phyloP scores from a whole-genome alignment of 2,113 vertebrate species.

The Mola mola region DNA sequence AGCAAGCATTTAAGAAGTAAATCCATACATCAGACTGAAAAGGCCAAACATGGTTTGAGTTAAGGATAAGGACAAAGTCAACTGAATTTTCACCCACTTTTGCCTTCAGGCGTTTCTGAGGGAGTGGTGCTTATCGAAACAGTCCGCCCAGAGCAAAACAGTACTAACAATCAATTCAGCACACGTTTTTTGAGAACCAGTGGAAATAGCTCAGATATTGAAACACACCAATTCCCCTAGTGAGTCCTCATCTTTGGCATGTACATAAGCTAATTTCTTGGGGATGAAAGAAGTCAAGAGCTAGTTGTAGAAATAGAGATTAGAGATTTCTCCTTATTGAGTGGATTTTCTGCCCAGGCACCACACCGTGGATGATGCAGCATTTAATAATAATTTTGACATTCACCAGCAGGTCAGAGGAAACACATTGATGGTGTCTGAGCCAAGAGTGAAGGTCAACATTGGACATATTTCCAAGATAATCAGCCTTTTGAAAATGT shows the following conservation, averaged over 20 bases:
- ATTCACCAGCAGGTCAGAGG: constrained; percentile 40
- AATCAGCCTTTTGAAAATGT: constrained; percentile 31
- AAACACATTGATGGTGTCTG: constrained; percentile 13
- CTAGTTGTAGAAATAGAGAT: constrained; percentile 32
- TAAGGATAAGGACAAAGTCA: constrained; percentile 41
- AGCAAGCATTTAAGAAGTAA: constrained; percentile 24
- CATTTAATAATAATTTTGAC: constrained; percentile 25
- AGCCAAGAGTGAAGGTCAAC: constrained; percentile 5
- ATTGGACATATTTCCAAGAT: constrained; percentile 30
- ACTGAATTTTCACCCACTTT: constrained; percentile 26
- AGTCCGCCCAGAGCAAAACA: constrained; percentile 25
- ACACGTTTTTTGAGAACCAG: constrained; percentile 51
- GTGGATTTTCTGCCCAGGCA: constrained; percentile 23
- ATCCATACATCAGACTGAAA: constrained; percentile 42
- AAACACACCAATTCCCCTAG: constrained; percentile 62
- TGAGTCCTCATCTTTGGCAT: constrained; percentile 42
- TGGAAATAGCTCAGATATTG: constrained; percentile 47
- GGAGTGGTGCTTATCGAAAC: constrained; percentile 27
- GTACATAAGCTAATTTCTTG: constrained; percentile 43
- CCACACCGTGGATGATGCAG: constrained; percentile 18
- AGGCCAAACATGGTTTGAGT: constrained; percentile 45
- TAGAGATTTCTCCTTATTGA: constrained; percentile 34
- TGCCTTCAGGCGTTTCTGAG: constrained; percentile 49
- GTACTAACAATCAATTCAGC: constrained; percentile 52
- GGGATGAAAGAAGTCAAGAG: constrained; percentile 60